Evolutionary conservation across 2,888 invertebrate species (phyloP).

Genomic region (Vannuccia rotundouncinata): DNA sequence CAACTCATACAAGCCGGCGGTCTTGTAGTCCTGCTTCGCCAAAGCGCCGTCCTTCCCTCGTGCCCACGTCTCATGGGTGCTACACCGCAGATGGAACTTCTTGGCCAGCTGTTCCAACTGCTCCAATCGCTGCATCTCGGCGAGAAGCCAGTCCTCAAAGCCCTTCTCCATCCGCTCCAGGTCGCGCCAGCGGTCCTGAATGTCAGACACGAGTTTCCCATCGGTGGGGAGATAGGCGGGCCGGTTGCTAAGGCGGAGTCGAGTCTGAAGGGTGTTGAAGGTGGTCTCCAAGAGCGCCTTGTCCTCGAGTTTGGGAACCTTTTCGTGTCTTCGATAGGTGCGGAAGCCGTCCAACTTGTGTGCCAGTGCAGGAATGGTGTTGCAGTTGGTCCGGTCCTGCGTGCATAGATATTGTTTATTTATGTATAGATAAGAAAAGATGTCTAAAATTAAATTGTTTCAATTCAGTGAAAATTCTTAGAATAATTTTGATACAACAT

Average conservation of each 20-base stretch:
- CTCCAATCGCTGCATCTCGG: conserved; percentile 76
- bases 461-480: no score
- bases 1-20: conserved; percentile 90
- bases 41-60: conserved; percentile 97
- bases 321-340: conserved; percentile 94
- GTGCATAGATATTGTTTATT: no score
- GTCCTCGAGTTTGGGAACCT: conserved; percentile 98
- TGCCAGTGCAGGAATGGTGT: conserved; percentile 86
- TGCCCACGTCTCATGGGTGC: conserved; percentile 94
- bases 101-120: conserved; percentile 92
- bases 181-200: conserved; percentile 93
- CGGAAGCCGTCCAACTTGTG: conserved; percentile 97
- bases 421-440: no score
- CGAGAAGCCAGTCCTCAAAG: conserved; percentile 80
- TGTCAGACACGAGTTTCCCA: conserved; percentile 96
- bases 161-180: conserved; percentile 93
- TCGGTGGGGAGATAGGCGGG: conserved; percentile 99
- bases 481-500: no score
- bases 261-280: conserved; percentile 98
- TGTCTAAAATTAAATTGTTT: no score
- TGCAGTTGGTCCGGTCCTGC: conserved; percentile 71
- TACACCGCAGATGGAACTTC: conserved; percentile 99
- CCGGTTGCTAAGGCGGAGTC: conserved; percentile 90
- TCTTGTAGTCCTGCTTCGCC: conserved; percentile 90
- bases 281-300: conserved; percentile 98